Conservation (phyloP, 2,888 invertebrate species). For the Serripes groenlandicus region DNA sequence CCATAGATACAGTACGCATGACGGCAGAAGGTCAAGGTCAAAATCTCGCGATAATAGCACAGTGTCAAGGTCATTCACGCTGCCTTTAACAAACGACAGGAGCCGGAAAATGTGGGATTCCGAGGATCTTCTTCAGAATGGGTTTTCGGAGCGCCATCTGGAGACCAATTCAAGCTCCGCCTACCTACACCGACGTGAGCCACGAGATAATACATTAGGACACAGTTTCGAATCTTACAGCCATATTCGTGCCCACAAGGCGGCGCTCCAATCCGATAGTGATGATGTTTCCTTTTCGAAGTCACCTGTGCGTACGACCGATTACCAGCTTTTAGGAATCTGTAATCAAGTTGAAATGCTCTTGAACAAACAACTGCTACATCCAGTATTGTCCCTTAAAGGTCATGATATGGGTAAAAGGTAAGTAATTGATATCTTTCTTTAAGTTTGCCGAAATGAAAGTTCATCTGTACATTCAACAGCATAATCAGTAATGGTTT, state of each 20-base stretch:
- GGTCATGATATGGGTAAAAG: conserved; percentile 69
- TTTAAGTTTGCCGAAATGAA: background rate
- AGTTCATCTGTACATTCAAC: background rate
- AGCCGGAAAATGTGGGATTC: conserved; percentile 67
- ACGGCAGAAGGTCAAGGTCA: conserved; percentile 30
- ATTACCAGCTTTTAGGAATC: conserved; percentile 82
- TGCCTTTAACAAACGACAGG: conserved; percentile 25
- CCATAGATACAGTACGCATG: conserved; percentile 22
- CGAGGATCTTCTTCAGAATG: conserved; percentile 71
- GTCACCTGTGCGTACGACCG: conserved; percentile 65
- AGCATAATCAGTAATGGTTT: background rate
- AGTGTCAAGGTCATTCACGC: conserved; percentile 26
- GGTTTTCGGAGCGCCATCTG: conserved; percentile 66
- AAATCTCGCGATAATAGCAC: conserved; percentile 41
- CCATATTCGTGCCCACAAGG: conserved; percentile 42
- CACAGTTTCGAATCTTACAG: conserved; percentile 30
- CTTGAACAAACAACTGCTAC: conserved; percentile 76
- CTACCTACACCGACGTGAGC: conserved; percentile 38
- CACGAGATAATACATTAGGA: conserved; percentile 24
- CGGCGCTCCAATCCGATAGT: conserved; percentile 41
- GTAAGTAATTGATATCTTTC: conserved; percentile 40
- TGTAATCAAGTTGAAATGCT: conserved; percentile 83
- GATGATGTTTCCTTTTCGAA: conserved; percentile 37
- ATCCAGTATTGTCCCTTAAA: conserved; percentile 76
- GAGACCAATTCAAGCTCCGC: conserved; percentile 58